phyloP scores from a whole-genome alignment of 1,140 invertebrate genomes.

The Saccostrea echinata region DNA sequence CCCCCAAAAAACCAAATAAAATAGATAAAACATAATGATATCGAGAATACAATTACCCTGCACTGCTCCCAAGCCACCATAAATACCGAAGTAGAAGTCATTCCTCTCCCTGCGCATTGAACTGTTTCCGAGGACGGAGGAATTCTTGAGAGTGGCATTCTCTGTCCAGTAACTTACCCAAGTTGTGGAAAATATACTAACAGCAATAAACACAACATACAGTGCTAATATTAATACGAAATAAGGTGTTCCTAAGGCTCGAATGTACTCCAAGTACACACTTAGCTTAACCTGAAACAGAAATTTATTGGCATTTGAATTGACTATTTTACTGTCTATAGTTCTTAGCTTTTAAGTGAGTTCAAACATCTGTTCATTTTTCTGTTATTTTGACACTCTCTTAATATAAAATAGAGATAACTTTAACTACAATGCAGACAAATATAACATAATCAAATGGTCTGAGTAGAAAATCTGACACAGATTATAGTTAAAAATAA shows the following conservation, averaged over 20 bases:
- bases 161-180: constrained; percentile 78
- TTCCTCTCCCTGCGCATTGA: constrained; percentile 63
- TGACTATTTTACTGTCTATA: too few relatives aligned
- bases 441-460: too few relatives aligned
- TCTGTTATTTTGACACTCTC: too few relatives aligned
- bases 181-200: constrained; percentile 64
- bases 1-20: too few relatives aligned
- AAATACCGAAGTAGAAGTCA: constrained; percentile 74
- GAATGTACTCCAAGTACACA: constrained; percentile 93
- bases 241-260: constrained; percentile 89
- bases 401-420: too few relatives aligned
- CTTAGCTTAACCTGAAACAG: constrained; percentile 88
- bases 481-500: too few relatives aligned
- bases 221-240: constrained; percentile 84
- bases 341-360: too few relatives aligned
- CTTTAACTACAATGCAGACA: too few relatives aligned
- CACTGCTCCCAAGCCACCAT: constrained; percentile 70
- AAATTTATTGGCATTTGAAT: neutral
- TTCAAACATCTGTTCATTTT: too few relatives aligned
- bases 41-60: constrained; percentile 69
- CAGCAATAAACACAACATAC: constrained; percentile 65
- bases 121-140: constrained; percentile 58
- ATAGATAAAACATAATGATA: too few relatives aligned
- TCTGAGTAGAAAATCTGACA: too few relatives aligned
- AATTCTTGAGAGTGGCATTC: constrained; percentile 63